A percentile compares a stretch with the other conserved stretches of the same genome.
phyloP scores from a whole-genome alignment of 2,888 invertebrate genomes.

The Girardia tigrina region DNA sequence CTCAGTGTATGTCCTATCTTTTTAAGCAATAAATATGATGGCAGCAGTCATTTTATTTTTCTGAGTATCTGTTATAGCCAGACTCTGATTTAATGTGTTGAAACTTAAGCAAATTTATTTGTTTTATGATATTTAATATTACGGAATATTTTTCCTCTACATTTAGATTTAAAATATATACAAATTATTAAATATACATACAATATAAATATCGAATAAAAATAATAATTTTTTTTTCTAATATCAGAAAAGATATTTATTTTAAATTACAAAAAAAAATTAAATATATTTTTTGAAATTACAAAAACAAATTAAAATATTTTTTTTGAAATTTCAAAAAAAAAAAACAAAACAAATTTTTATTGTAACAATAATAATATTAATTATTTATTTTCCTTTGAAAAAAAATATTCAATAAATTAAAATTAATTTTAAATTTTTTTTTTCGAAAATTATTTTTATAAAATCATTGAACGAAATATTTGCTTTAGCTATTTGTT shows the following conservation, averaged over 20 bases:
- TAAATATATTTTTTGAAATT: no score
- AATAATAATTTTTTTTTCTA: background rate
- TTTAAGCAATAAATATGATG: conserved; percentile 15
- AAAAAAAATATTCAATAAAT: no score
- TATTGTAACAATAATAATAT: no score
- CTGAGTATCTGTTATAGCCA: conserved; percentile 23
- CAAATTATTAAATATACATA: background rate
- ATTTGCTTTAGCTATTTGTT: conserved; percentile 14
- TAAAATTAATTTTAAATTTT: conserved; percentile 10
- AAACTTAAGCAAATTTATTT: conserved; percentile 23
- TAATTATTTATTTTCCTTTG: no score
- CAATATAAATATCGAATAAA: background rate
- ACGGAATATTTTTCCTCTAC: no score
- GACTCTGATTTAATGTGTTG: conserved; percentile 23
- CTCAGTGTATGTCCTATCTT: conserved; percentile 4
- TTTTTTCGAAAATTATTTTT: background rate
- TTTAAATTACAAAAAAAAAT: no score
- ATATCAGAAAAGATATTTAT: background rate
- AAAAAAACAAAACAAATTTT: no score
- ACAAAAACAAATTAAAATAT: no score
- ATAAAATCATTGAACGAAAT: background rate
- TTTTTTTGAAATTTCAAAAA: no score
- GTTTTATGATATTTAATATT: background rate
- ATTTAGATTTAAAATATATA: no score
- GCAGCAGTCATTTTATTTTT: conserved; percentile 23